A percentile compares a stretch with the other conserved stretches of the same genome.
Evolutionary conservation across 1,140 invertebrate genomes (phyloP).

Genomic region (Oryctes rhinoceros): DNA sequence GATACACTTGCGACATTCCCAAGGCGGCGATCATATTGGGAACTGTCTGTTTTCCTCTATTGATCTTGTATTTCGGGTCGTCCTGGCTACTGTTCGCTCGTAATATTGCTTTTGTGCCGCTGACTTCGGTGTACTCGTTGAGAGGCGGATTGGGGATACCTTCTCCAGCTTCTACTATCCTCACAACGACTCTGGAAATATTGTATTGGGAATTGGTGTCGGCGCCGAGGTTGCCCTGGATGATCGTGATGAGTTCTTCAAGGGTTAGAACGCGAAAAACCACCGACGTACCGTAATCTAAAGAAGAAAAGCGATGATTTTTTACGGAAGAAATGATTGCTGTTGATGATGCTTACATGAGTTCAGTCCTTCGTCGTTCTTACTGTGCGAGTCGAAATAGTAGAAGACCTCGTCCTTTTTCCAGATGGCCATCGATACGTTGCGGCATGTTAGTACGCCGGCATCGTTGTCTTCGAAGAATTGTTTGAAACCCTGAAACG

Average conservation of each 20-base stretch:
- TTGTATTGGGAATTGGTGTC: constrained; percentile 52
- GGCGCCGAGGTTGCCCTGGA: constrained; percentile 53
- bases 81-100: constrained; percentile 49
- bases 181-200: constrained; percentile 51
- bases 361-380: constrained; percentile 61
- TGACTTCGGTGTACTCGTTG: constrained; percentile 52
- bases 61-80: constrained; percentile 51
- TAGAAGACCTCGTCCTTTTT: constrained; percentile 60
- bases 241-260: constrained; percentile 49
- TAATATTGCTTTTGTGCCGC: constrained; percentile 52
- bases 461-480: constrained; percentile 62
- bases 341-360: constrained; percentile 38
- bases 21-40: constrained; percentile 54
- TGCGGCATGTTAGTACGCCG: constrained; percentile 61
- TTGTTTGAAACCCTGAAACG: constrained; percentile 54
- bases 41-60: constrained; percentile 55
- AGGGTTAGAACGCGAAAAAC: constrained; percentile 47
- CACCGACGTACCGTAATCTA: constrained; percentile 55
- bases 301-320: constrained; percentile 17
- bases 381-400: constrained; percentile 64
- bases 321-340: too few relatives aligned
- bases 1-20: constrained; percentile 53
- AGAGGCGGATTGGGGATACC: constrained; percentile 50
- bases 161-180: constrained; percentile 46
- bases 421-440: constrained; percentile 62